phyloP scores from a whole-genome alignment of 2,888 invertebrate genomes.

The Nomada ferruginata region DNA sequence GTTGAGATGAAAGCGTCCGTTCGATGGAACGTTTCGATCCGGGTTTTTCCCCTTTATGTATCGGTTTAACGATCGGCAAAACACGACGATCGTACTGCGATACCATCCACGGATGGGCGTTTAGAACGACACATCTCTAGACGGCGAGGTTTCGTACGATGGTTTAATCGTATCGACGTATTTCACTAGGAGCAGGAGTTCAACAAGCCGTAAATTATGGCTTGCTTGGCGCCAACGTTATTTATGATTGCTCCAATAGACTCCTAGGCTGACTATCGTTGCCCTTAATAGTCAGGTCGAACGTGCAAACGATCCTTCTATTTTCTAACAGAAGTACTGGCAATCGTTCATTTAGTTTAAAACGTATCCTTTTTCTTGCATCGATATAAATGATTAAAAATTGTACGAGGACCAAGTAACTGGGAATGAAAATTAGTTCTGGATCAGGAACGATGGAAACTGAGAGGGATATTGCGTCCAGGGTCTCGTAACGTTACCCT shows the following conservation, averaged over 20 bases:
- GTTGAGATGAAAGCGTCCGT: not conserved
- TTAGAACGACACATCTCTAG: not conserved
- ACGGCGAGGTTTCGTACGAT: not conserved
- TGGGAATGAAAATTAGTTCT: not conserved
- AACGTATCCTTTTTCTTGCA: too few species aligned
- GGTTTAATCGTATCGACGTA: constrained; percentile 19
- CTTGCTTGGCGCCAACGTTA: constrained; percentile 52
- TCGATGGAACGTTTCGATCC: not conserved
- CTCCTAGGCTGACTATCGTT: constrained; percentile 25
- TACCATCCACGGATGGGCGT: not conserved
- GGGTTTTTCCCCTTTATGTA: not conserved
- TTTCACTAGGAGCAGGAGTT: constrained; percentile 42
- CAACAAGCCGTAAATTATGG: constrained; percentile 48
- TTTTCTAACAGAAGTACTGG: not conserved
- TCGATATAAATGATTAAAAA: too few species aligned
- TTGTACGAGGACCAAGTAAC: too few species aligned
- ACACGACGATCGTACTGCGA: not conserved
- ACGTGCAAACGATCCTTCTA: not conserved
- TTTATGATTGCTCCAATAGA: constrained; percentile 46
- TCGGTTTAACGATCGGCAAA: not conserved
- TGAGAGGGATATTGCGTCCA: constrained; percentile 23
- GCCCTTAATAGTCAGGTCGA: not conserved
- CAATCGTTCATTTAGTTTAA: not conserved
- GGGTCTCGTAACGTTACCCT: not conserved
- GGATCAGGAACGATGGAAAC: constrained; percentile 23